A percentile compares a stretch with the other conserved stretches of the same genome.
Evolutionary conservation across 2,113 vertebrate species (phyloP).

Genomic region (Empidonax traillii): DNA sequence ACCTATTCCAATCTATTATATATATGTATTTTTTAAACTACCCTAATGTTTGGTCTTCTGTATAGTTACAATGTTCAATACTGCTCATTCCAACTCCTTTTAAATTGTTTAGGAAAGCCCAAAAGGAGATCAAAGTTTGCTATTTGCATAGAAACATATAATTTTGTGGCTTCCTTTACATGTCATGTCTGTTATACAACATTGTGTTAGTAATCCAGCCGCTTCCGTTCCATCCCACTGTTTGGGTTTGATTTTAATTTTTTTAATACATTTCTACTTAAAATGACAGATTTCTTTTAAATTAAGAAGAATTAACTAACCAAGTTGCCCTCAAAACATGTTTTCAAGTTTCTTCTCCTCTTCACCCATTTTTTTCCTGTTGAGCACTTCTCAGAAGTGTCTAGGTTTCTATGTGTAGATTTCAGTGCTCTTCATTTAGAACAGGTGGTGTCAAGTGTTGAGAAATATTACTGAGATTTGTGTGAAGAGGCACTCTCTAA

Average conservation of each 20-base stretch:
- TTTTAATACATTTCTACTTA: not conserved
- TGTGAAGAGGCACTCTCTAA: not conserved
- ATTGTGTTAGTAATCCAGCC: not conserved
- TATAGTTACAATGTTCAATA: not conserved
- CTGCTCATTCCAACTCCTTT: not conserved
- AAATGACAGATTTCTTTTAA: not conserved
- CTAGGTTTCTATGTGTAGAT: not conserved
- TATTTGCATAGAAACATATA: not conserved
- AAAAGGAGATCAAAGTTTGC: not conserved
- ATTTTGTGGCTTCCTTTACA: not conserved
- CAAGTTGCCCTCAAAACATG: fast-evolving
- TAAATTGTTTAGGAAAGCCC: not conserved
- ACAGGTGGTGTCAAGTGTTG: not conserved
- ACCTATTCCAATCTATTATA: not conserved
- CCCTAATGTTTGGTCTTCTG: not conserved
- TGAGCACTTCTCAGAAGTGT: not conserved
- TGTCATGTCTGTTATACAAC: not conserved
- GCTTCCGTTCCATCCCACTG: not conserved
- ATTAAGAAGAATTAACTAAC: not conserved
- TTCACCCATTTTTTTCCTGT: fast-evolving
- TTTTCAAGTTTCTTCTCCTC: not conserved
- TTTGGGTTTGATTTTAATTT: too few species aligned
- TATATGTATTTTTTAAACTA: not conserved
- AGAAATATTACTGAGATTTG: not conserved
- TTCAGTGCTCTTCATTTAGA: not conserved